Percentiles rank a stretch among this genome's conserved stretches.
Evolutionary conservation across 2,888 invertebrate genomes (phyloP).

Genomic region (Netelia inedita): DNA sequence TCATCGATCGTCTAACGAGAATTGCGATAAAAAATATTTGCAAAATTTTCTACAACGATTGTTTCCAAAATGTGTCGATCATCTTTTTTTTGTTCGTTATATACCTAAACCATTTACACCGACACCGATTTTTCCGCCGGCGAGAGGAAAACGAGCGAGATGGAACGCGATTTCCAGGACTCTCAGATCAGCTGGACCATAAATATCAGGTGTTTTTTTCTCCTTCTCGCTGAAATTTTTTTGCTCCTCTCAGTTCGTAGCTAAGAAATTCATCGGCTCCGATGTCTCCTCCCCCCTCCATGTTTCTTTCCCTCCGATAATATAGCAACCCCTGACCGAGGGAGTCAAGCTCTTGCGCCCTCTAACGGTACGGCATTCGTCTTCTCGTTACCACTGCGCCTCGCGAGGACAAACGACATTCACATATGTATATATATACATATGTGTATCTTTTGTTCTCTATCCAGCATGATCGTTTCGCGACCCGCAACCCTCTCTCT

Average conservation of each 20-base stretch:
- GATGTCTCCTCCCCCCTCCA: neutral
- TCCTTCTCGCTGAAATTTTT: conserved; percentile 18
- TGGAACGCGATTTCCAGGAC: conserved; percentile 70
- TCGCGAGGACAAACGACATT: neutral
- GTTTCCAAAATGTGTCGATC: too few relatives aligned
- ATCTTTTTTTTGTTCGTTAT: neutral
- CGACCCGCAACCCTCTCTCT: conserved; percentile 29
- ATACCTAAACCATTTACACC: conserved; percentile 69
- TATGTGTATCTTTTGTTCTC: conserved; percentile 25
- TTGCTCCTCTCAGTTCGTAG: conserved; percentile 28
- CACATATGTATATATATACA: neutral
- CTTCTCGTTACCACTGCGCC: conserved; percentile 73
- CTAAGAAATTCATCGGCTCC: conserved; percentile 12
- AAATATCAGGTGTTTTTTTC: conserved; percentile 78
- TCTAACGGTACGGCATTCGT: conserved; percentile 71
- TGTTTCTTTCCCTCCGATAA: conserved; percentile 44
- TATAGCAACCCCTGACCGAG: conserved; percentile 69
- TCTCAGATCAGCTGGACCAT: conserved; percentile 80
- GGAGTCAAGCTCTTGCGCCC: conserved; percentile 72
- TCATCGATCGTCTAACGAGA: neutral
- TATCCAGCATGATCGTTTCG: conserved; percentile 6
- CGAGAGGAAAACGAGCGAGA: neutral
- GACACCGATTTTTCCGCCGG: conserved; percentile 73
- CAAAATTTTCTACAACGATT: too few relatives aligned
- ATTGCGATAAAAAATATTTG: too few relatives aligned